Evolutionary conservation across 2,888 invertebrate species (phyloP).

Genomic region (Euphydryas editha): DNA sequence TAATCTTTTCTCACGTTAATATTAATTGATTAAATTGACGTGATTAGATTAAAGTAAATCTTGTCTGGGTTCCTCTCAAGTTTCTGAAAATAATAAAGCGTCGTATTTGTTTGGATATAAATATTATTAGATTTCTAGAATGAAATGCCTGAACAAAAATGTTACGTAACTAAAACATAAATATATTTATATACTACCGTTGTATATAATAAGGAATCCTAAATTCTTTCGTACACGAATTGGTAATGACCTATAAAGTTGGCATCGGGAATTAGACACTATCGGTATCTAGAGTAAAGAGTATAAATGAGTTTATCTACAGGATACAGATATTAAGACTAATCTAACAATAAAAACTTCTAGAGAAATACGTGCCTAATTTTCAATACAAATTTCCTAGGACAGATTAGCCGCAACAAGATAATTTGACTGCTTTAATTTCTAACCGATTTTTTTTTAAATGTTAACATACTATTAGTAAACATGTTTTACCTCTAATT

Average conservation of each 20-base stretch:
- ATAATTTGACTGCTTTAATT: background rate
- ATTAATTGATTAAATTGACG: too few species aligned
- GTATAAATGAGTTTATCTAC: slow-evolving; percentile 20
- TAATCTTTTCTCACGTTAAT: too few species aligned
- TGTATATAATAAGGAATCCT: slow-evolving; percentile 4
- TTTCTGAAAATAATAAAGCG: too few species aligned
- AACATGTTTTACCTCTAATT: background rate
- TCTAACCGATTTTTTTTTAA: background rate
- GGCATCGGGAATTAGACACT: slow-evolving; percentile 32
- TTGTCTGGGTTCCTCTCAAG: too few species aligned
- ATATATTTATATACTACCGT: background rate
- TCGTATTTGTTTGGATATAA: too few species aligned
- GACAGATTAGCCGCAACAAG: slow-evolving; percentile 3
- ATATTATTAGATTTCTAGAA: too few species aligned
- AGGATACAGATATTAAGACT: slow-evolving; percentile 14
- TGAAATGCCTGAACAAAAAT: background rate
- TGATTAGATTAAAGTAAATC: too few species aligned
- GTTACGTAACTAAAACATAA: background rate
- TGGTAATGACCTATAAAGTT: slow-evolving; percentile 22
- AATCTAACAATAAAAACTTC: slow-evolving; percentile 21
- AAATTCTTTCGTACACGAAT: slow-evolving; percentile 11
- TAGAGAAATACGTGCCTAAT: slow-evolving; percentile 20
- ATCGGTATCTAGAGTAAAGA: slow-evolving; percentile 19
- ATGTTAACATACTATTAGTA: background rate
- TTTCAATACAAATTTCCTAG: slow-evolving; percentile 6